phyloP scores from a whole-genome alignment of 2,797 vertebrate species.

The Lepilemur ruficaudatus region DNA sequence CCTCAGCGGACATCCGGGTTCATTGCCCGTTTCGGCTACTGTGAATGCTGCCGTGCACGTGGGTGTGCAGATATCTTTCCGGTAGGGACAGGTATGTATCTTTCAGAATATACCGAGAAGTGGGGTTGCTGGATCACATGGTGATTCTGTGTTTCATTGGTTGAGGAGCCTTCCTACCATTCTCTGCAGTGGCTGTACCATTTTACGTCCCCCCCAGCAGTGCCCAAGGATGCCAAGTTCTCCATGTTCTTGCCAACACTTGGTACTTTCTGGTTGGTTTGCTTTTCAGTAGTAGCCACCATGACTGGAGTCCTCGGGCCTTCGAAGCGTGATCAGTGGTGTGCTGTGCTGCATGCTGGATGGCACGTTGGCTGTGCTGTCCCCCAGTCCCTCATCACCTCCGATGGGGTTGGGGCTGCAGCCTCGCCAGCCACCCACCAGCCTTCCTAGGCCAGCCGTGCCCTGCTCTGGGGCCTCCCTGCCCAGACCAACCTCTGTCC shows the following conservation, averaged over 20 bases:
- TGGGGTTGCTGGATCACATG: neutral
- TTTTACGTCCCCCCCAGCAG: neutral
- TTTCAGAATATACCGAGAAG: neutral
- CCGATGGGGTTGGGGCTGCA: neutral
- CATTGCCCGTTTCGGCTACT: neutral
- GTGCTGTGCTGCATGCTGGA: neutral
- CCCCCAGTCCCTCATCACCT: neutral
- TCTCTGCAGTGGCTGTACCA: fast-evolving
- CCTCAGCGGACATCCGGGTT: fast-evolving
- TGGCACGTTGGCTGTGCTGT: neutral
- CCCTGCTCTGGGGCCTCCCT: neutral
- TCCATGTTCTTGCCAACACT: neutral
- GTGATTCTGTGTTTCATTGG: neutral
- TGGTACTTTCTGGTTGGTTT: neutral
- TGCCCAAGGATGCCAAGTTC: fast-evolving
- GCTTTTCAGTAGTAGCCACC: neutral
- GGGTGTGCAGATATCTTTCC: neutral
- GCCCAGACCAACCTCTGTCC: neutral
- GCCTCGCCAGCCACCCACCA: neutral
- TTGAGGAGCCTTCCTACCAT: neutral
- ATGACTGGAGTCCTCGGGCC: neutral
- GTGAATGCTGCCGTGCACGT: fast-evolving
- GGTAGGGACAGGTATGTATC: too few species aligned
- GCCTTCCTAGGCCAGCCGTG: neutral
- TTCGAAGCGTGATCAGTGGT: neutral